Evolutionary conservation across 2,888 invertebrate genomes (phyloP), one percentile per base, ranked within the genome.

Genomic region (Leptopilina syphax): DNA sequence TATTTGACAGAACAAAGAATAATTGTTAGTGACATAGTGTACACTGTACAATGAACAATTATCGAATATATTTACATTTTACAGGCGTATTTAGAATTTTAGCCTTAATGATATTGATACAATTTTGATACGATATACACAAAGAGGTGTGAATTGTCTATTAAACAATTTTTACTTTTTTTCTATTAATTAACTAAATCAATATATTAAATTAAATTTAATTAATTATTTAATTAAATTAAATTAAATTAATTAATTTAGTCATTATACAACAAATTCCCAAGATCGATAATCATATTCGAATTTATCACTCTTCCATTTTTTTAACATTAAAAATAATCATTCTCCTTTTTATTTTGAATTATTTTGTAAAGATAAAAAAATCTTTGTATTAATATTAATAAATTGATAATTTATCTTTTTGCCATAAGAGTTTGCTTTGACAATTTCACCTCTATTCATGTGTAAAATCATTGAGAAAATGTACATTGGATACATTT

Each of bases 51-150:
- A 70, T 70, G 50, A 70, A 70, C 70, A 54, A 13, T 54, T 70
- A 67, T 54, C 27, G 70, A 54, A 70, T 54, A 70, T 70, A 70
- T 70, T 70, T 70, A 70, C 70, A 70, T 54, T 70, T 54, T 70
- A 70, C 54, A 70, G 54, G 27, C 50, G 54, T 70, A 24, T 70
- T 70, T 70, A 70, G 50, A 70, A 70, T 70, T 54, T 70, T 70
- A 70, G 24, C 27, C 70, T 27, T 70, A 54, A 70, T 50, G 50
- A 13, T 70, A 70, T 24, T 27, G 54, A 70, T 70, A 54, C 70
- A 13, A 70, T 54, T 70, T 12, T 13, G 27, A 50, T 8, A 24
- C 24, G 3, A 13, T 50, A 27, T 70, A 54, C 13, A n/a, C 54
- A 54, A 2, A 70, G 10, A 54, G 70, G 27, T 24, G n/a, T n/a